Conservation (phyloP, 2,113 vertebrate genomes). For the Neolamprologus sp. region DNA sequence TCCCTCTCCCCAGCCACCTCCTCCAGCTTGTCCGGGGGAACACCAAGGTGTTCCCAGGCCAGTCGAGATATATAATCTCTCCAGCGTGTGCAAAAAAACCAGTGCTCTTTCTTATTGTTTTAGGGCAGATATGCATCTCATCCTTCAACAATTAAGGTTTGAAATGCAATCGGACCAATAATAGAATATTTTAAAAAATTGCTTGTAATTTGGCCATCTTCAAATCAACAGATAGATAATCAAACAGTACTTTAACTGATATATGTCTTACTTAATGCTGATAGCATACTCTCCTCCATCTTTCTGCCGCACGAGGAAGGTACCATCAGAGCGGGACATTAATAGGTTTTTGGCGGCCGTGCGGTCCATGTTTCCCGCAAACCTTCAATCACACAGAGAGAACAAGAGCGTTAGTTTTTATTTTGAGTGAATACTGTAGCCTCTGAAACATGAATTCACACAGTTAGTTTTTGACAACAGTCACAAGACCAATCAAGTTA, state of each 20-base stretch:
- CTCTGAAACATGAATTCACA: background rate
- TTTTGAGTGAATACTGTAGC: background rate
- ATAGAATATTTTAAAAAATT: fast-evolving
- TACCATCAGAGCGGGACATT: conserved; percentile 79
- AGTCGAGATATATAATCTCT: fast-evolving
- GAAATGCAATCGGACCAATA: background rate
- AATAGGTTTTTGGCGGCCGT: conserved; percentile 76
- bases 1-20: background rate
- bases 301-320: conserved; percentile 88
- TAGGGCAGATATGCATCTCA: background rate
- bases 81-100: background rate
- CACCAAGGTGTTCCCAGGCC: background rate
- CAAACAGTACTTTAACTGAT: background rate
- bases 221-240: background rate
- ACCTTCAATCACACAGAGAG: conserved; percentile 68
- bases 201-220: background rate
- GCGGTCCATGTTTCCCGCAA: conserved; percentile 84
- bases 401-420: background rate
- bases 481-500: background rate
- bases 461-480: background rate
- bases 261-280: conserved; percentile 83
- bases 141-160: background rate
- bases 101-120: background rate
- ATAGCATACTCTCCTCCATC: conserved; percentile 86
- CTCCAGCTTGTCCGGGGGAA: background rate